Conservation (phyloP, 2,888 invertebrate species). For the Crioceris asparagi region DNA sequence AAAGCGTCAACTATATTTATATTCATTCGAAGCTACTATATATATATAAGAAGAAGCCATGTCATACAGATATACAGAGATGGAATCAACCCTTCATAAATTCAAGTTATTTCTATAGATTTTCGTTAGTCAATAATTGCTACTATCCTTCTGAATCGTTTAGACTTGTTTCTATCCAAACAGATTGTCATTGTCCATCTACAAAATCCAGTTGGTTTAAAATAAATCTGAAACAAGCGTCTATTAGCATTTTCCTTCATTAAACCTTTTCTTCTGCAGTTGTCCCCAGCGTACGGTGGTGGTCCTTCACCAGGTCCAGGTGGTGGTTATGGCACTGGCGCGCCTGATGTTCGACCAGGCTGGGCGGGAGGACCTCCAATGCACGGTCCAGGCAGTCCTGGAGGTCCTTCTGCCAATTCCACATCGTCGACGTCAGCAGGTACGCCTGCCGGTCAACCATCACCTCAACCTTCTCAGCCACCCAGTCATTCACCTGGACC, state of each 20-base stretch:
- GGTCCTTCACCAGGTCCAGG: slow-evolving; percentile 31
- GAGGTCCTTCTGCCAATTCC: slow-evolving; percentile 27
- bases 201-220: neutral
- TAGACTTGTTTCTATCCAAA: neutral
- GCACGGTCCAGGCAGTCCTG: slow-evolving; percentile 27
- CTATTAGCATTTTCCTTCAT: neutral
- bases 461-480: slow-evolving; percentile 36
- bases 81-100: too few species aligned
- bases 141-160: neutral
- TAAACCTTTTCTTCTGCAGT: slow-evolving; percentile 24
- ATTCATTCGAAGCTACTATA: too few species aligned
- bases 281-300: slow-evolving; percentile 35
- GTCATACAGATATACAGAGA: too few species aligned
- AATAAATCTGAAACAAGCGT: too few species aligned
- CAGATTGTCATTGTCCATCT: neutral
- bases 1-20: too few species aligned
- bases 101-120: too few species aligned
- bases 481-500: slow-evolving; percentile 42
- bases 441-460: slow-evolving; percentile 35
- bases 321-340: slow-evolving; percentile 10
- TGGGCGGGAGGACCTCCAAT: slow-evolving; percentile 34
- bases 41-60: too few species aligned
- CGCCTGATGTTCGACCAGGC: slow-evolving; percentile 29
- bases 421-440: slow-evolving; percentile 19
- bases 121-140: too few species aligned